Evolutionary conservation across 2,888 invertebrate species (phyloP), one percentile per base, ranked within the genome.

Genomic region (Epiblema foenella): DNA sequence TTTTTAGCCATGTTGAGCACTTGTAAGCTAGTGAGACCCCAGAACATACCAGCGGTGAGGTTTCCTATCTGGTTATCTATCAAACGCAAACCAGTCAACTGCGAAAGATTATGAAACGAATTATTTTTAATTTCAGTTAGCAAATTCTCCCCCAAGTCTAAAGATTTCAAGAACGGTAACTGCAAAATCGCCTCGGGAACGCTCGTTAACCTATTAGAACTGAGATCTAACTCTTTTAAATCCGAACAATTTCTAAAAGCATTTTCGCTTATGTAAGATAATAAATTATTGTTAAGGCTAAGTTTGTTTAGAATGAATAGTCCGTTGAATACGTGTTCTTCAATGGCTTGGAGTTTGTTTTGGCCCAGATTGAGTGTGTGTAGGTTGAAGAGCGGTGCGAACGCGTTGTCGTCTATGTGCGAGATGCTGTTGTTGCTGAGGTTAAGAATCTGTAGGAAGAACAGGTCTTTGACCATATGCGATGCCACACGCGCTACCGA

Each of bases 141-240:
- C 86, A 96, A 95, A 93, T 99, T 99, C 89, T 98, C 98, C 68
- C 98, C 98, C 85, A 99, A 94, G 89, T 98, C 98, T 75, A 99
- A 93, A 11, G 97, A 97, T 90, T 97, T 97, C 83, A 99, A 93
- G 86, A 97, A 97, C 75, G 96, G 95, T 79, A 98, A 93, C 84
- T 97, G 97, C 84, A 95, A 95, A 78, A 98, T 94, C 2, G 97
- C 97, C 84, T 96, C 96, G n/a, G 98, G 98, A 75, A 98, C 96
- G 81, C 96, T 95, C 66, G 94, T 94, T 77, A 98, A 93, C 81
- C 96, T 96, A 91, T 98, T 98, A 56, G 97, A 97, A 89, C 97
- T 97, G 77, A 98, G 91, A 89, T 98, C 98, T 77, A 98, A 93
- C 85, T 98, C 98, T 90, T 98, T 97, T 58, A 98, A 91, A 81